phyloP scores from a whole-genome alignment of 2,888 invertebrate genomes.

The Diachrysia chrysitis region DNA sequence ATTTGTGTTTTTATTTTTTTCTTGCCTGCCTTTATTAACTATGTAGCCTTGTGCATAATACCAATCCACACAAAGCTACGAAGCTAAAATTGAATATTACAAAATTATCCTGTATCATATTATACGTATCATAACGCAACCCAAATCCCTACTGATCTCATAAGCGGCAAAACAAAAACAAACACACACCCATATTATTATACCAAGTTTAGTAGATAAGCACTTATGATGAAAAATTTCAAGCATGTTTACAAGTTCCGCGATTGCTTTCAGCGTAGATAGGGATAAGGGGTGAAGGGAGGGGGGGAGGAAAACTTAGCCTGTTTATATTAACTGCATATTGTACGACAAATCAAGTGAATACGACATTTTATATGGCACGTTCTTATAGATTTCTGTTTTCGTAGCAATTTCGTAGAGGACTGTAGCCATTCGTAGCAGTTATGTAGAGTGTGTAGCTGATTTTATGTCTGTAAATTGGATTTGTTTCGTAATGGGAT shows the following conservation, averaged over 20 bases:
- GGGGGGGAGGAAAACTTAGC: slow-evolving; percentile 25
- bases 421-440: slow-evolving; percentile 32
- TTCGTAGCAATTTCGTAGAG: slow-evolving; percentile 40
- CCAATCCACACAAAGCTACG: not conserved
- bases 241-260: slow-evolving; percentile 45
- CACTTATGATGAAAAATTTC: slow-evolving; percentile 54
- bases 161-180: slow-evolving; percentile 15
- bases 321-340: slow-evolving; percentile 55
- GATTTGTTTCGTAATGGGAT: not conserved
- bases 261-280: slow-evolving; percentile 33
- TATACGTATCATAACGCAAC: not conserved
- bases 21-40: not conserved
- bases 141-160: slow-evolving; percentile 10
- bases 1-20: not conserved
- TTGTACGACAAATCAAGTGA: slow-evolving; percentile 52
- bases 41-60: not conserved
- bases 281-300: slow-evolving; percentile 10
- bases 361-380: slow-evolving; percentile 36
- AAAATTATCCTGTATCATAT: not conserved
- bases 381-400: slow-evolving; percentile 21
- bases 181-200: slow-evolving; percentile 22
- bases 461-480: not conserved
- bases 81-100: not conserved
- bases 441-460: slow-evolving; percentile 21
- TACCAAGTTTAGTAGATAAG: slow-evolving; percentile 43